phyloP scores from a whole-genome alignment of 2,113 vertebrate species.

The Serilophus lunatus region DNA sequence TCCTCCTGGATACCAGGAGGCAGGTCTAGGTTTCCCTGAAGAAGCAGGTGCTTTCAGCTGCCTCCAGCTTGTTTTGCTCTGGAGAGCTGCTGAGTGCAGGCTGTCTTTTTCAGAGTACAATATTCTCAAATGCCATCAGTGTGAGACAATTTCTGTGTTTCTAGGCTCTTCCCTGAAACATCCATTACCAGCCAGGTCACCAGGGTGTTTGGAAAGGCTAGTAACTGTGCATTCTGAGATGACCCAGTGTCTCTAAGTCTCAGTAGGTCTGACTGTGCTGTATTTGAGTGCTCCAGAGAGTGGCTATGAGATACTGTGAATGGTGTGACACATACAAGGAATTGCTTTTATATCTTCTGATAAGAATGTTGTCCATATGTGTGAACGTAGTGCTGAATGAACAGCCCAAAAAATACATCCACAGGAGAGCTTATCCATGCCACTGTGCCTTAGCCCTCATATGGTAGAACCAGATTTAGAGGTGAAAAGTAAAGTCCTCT shows the following conservation, averaged over 20 bases:
- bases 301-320: background rate
- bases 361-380: background rate
- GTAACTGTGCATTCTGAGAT: background rate
- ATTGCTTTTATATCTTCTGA: constrained; percentile 57
- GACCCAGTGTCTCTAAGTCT: background rate
- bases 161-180: background rate
- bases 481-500: constrained; percentile 27
- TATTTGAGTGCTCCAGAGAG: background rate
- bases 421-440: background rate
- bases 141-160: constrained; percentile 11
- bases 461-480: background rate
- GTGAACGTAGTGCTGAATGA: constrained; percentile 23
- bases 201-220: background rate
- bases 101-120: background rate
- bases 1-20: background rate
- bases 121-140: background rate
- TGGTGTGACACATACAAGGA: constrained; percentile 31
- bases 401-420: background rate
- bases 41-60: background rate
- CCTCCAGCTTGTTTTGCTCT: background rate
- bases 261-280: background rate
- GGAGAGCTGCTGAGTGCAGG: constrained; percentile 18
- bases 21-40: background rate
- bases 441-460: background rate
- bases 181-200: constrained; percentile 53